phyloP scores from a whole-genome alignment of 2,113 vertebrate genomes.

The Butorides virescens region DNA sequence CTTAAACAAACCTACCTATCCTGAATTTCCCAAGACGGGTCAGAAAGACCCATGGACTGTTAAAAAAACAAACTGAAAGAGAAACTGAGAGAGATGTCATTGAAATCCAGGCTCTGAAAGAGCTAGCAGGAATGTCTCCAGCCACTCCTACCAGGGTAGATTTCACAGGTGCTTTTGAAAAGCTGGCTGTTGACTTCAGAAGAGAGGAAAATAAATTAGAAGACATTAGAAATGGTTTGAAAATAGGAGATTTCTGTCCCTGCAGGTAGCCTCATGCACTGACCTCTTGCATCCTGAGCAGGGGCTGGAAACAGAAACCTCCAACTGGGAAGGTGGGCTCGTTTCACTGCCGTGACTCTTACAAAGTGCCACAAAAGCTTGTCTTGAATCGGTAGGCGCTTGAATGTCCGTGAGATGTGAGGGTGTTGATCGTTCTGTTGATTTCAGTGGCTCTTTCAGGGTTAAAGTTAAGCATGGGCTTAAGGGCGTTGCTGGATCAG shows the following conservation, averaged over 20 bases:
- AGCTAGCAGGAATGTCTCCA: neutral
- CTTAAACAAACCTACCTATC: neutral
- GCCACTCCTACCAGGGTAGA: neutral
- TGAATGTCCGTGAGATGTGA: neutral
- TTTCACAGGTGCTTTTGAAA: slow-evolving; percentile 20
- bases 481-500: slow-evolving; percentile 63
- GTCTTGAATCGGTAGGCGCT: neutral
- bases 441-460: neutral
- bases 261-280: neutral
- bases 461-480: slow-evolving; percentile 57
- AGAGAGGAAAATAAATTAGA: slow-evolving; percentile 4
- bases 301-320: neutral
- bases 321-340: neutral
- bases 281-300: neutral
- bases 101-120: neutral
- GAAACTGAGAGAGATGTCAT: neutral
- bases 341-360: neutral
- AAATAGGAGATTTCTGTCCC: neutral
- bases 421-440: neutral
- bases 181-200: slow-evolving; percentile 15
- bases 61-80: neutral
- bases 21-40: neutral
- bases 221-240: neutral
- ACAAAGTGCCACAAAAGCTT: neutral
- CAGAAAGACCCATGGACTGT: neutral